A percentile compares a stretch with the other conserved stretches of the same genome.
Evolutionary conservation across 2,888 invertebrate species (phyloP).

Genomic region (Ctena decussata): DNA sequence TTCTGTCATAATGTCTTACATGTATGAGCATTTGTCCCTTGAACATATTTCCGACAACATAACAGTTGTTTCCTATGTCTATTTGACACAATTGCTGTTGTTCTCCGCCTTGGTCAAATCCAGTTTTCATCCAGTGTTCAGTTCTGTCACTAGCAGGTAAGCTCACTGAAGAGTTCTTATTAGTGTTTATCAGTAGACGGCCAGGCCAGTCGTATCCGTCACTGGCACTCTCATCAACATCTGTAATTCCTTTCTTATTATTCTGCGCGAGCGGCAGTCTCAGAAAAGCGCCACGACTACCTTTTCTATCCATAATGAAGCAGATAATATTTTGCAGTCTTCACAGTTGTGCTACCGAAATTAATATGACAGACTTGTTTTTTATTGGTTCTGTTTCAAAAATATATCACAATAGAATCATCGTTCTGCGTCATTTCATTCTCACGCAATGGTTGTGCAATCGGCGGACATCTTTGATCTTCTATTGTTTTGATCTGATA

Average conservation of each 20-base stretch:
- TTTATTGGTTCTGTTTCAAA: no score
- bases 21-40: neutral
- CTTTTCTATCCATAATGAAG: neutral
- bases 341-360: neutral
- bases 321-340: neutral
- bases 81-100: neutral
- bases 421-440: no score
- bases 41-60: neutral
- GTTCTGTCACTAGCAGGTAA: neutral
- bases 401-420: no score
- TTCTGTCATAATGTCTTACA: constrained; percentile 1
- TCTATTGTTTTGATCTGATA: no score
- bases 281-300: neutral
- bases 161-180: neutral
- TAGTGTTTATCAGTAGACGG: neutral
- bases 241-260: neutral
- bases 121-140: neutral
- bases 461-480: no score
- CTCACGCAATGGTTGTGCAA: no score
- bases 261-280: neutral
- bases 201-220: neutral
- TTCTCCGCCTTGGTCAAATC: neutral
- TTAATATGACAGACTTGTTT: no score
- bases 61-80: neutral
- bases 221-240: neutral